Percentiles rank a stretch among this genome's conserved stretches.
Evolutionary conservation across 2,113 vertebrate genomes (phyloP).

Genomic region (Archilochus colubris): DNA sequence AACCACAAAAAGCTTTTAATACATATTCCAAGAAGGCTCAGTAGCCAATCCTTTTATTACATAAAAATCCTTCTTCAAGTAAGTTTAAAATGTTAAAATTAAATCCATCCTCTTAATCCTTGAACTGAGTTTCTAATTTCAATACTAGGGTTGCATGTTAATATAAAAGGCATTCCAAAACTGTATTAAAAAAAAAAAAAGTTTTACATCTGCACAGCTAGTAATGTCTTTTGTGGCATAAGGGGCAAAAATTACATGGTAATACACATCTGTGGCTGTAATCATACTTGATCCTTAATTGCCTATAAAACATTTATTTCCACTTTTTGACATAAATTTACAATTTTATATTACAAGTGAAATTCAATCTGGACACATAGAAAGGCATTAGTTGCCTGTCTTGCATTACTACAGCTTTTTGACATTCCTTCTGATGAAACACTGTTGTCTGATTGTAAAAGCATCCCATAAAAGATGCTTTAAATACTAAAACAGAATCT

Average conservation of each 20-base stretch:
- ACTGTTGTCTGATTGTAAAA: neutral
- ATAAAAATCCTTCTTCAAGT: neutral
- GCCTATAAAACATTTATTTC: neutral
- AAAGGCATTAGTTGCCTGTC: neutral
- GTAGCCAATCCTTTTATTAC: constrained; percentile 28
- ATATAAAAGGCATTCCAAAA: neutral
- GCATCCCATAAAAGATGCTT: neutral
- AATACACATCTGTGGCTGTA: neutral
- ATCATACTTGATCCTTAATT: neutral
- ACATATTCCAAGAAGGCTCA: neutral
- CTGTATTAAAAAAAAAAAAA: neutral
- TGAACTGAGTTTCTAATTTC: neutral
- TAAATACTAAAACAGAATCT: constrained; percentile 85
- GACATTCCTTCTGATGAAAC: constrained; percentile 25
- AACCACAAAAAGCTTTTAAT: neutral
- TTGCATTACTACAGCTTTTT: neutral
- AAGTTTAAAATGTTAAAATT: neutral
- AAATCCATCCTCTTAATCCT: neutral
- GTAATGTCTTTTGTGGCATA: neutral
- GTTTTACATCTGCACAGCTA: neutral
- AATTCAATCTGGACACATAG: neutral
- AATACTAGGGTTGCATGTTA: neutral
- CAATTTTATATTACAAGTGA: neutral
- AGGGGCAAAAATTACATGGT: neutral
- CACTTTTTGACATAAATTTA: neutral